Percentiles rank a stretch among this genome's conserved stretches.
Evolutionary conservation across 2,113 vertebrate genomes (phyloP).

Genomic region (Prunella himalayana): DNA sequence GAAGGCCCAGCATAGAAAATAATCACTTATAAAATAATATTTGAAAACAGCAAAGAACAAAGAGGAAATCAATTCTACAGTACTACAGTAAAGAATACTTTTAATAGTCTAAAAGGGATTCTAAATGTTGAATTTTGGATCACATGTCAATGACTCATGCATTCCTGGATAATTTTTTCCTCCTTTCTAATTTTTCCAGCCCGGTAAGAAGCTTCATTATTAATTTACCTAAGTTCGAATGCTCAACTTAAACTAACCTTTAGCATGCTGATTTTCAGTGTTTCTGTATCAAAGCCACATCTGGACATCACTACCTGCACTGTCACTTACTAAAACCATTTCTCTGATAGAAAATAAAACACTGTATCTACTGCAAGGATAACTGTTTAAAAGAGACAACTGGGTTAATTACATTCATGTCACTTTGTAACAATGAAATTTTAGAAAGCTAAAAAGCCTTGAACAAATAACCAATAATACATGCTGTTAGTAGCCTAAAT

Average conservation of each 20-base stretch:
- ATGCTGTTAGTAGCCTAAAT: not conserved
- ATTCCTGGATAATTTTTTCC: not conserved
- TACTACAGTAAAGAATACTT: not conserved
- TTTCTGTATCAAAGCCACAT: not conserved
- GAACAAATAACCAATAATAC: not conserved
- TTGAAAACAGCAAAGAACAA: not conserved
- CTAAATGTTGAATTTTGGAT: not conserved
- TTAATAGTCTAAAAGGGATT: not conserved
- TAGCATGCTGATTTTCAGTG: not conserved
- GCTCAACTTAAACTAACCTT: not conserved
- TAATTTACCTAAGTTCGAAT: conserved; percentile 5
- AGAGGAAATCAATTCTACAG: not conserved
- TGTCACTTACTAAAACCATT: not conserved
- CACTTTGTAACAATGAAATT: not conserved
- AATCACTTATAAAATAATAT: not conserved
- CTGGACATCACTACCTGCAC: not conserved
- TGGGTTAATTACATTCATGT: not conserved
- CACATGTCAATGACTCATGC: not conserved
- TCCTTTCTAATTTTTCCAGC: not conserved
- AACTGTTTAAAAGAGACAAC: not conserved
- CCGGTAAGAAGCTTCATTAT: not conserved
- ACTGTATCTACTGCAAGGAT: not conserved
- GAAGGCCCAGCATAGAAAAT: not conserved
- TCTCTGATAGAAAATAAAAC: not conserved
- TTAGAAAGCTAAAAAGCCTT: not conserved